phyloP scores from a whole-genome alignment of 2,888 invertebrate genomes.

The Scaptomyza tumidula region DNA sequence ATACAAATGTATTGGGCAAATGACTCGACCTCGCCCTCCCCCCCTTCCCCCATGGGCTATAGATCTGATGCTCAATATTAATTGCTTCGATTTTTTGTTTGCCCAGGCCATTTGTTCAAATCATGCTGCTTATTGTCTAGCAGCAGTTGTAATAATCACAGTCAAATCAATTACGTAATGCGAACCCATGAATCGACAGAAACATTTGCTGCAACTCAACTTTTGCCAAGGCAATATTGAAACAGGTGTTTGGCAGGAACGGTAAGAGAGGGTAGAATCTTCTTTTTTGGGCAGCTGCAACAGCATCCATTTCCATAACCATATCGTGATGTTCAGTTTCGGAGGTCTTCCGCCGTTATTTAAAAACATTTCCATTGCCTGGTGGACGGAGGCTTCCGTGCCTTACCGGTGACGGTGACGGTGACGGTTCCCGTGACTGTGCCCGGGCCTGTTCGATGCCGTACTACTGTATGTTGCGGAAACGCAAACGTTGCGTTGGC shows the following conservation, averaged over 20 bases:
- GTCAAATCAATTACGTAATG: conserved; percentile 67
- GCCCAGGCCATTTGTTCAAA: conserved; percentile 47
- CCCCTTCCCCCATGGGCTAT: background rate
- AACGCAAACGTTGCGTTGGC: conserved; percentile 54
- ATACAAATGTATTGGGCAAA: conserved; percentile 40
- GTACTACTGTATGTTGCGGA: conserved; percentile 41
- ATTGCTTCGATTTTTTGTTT: conserved; percentile 63
- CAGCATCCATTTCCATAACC: conserved; percentile 28
- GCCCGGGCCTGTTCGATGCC: conserved; percentile 24
- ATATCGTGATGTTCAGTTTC: conserved; percentile 20
- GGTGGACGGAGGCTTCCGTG: conserved; percentile 31
- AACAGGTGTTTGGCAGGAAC: conserved; percentile 49
- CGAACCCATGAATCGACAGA: conserved; percentile 23
- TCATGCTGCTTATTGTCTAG: conserved; percentile 58
- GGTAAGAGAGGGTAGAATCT: no score
- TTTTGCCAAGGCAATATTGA: no score
- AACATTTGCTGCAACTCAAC: background rate
- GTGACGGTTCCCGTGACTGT: conserved; percentile 13
- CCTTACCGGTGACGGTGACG: no score
- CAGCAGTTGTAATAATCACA: conserved; percentile 53
- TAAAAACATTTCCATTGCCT: conserved; percentile 45
- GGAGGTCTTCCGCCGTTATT: conserved; percentile 27
- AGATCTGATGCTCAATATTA: conserved; percentile 58
- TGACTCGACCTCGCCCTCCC: background rate
- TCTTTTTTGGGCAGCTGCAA: background rate